These are phyloP conservation scores for Neomorphus geoffroyi DNA, from an alignment of 2,797 vertebrate genomes.

Conservation along the genomic window DNA sequence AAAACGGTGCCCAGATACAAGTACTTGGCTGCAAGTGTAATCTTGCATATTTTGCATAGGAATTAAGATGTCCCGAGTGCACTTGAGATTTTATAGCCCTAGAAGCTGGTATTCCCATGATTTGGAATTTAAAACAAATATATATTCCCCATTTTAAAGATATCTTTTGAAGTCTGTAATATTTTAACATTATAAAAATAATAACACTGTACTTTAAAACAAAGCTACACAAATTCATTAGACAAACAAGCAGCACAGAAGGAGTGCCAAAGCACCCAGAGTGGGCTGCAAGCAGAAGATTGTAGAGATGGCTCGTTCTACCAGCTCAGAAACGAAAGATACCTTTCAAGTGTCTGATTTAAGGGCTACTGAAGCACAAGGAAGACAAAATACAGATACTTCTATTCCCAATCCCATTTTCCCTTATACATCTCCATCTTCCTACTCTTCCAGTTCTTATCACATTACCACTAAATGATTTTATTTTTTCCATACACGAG, in stretches of 20 bases:
- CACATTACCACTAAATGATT: neutral
- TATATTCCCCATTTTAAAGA: neutral
- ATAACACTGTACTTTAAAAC: slow-evolving; percentile 1
- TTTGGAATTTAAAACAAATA: neutral
- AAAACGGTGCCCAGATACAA: neutral
- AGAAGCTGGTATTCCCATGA: neutral
- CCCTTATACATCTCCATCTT: neutral
- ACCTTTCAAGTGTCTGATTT: neutral
- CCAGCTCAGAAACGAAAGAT: neutral
- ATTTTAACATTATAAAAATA: neutral
- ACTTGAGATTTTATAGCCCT: neutral
- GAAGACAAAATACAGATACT: neutral
- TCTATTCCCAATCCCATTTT: neutral
- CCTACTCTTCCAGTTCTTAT: neutral
- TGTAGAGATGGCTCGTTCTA: neutral
- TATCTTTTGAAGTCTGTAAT: neutral
- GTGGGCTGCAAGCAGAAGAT: neutral
- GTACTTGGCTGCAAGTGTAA: neutral
- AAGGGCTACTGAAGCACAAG: neutral
- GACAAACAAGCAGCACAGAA: neutral
- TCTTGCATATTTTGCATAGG: neutral
- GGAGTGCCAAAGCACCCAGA: neutral
- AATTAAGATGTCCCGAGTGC: neutral
- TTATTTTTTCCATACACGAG: neutral
- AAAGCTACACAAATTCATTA: neutral